Evolutionary conservation across 1,140 invertebrate genomes (phyloP).

Genomic region (Drosophila kepulauana): DNA sequence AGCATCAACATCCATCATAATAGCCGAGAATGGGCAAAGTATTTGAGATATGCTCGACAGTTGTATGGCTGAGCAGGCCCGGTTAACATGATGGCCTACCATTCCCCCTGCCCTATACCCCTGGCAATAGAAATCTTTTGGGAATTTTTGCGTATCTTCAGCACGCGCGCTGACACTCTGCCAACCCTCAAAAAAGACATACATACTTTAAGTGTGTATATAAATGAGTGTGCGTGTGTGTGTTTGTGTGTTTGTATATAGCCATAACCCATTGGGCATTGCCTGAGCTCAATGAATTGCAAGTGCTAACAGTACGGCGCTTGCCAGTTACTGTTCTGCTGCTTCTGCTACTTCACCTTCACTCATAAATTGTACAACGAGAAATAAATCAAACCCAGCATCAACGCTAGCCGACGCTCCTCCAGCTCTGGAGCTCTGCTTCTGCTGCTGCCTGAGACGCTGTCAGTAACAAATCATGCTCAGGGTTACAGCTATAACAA

Average conservation of each 20-base stretch:
- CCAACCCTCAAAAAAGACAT: slow-evolving; percentile 30
- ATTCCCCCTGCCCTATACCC: not conserved
- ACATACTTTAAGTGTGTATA: slow-evolving; percentile 19
- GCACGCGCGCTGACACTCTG: slow-evolving; percentile 58
- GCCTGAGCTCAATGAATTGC: slow-evolving; percentile 55
- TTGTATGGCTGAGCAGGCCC: slow-evolving; percentile 18
- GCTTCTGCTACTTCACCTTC: slow-evolving; percentile 70
- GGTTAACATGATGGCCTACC: slow-evolving; percentile 23
- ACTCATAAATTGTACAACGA: slow-evolving; percentile 81
- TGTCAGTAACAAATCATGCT: slow-evolving; percentile 83
- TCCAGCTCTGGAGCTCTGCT: slow-evolving; percentile 10
- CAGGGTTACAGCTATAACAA: slow-evolving; percentile 64
- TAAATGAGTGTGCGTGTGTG: not conserved
- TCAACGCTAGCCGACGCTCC: slow-evolving; percentile 38
- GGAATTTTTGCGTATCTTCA: slow-evolving; percentile 77
- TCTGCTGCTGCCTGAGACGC: slow-evolving; percentile 72
- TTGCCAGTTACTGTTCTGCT: slow-evolving; percentile 21
- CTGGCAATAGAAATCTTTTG: slow-evolving; percentile 64
- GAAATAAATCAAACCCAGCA: slow-evolving; percentile 82
- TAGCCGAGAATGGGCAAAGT: slow-evolving; percentile 18
- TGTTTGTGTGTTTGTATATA: slow-evolving; percentile 11
- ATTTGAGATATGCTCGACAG: slow-evolving; percentile 29
- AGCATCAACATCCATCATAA: slow-evolving; percentile 43
- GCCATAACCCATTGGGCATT: slow-evolving; percentile 66
- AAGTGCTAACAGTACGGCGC: slow-evolving; percentile 29